These are phyloP conservation scores for Latrodectus geometricus DNA, from an alignment of 1,140 invertebrate genomes.

Conservation along the genomic window DNA sequence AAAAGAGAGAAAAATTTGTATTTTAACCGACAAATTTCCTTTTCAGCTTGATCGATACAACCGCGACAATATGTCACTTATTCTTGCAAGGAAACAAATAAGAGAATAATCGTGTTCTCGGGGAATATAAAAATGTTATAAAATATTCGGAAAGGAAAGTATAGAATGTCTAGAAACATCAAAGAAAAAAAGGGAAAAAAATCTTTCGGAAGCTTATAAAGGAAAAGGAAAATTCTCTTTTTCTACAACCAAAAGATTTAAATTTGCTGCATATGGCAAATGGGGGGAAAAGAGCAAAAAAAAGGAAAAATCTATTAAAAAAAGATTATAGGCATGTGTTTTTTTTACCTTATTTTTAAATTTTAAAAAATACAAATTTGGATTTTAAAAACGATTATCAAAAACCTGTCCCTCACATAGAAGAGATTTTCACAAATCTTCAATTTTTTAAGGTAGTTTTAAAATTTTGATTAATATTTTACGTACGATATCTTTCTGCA, in stretches of 20 bases:
- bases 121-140: not conserved
- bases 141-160: conserved; percentile 5
- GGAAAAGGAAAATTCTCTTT: not conserved
- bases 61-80: conserved; percentile 10
- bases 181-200: not conserved
- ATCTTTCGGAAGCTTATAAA: not conserved
- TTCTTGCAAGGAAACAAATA: conserved; percentile 6
- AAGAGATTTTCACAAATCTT: no score
- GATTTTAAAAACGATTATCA: no score
- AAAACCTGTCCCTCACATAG: no score
- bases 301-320: not conserved
- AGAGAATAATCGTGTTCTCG: not conserved
- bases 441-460: no score
- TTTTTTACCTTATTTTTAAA: no score
- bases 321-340: no score
- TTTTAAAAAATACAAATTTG: no score
- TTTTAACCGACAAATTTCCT: not conserved
- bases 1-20: not conserved
- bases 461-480: no score
- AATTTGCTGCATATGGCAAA: not conserved
- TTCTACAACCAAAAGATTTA: not conserved
- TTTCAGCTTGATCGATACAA: conserved; percentile 4
- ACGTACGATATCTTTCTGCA: no score
- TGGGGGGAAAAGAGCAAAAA: not conserved
- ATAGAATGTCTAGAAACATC: not conserved